Percentiles rank a stretch among this genome's conserved stretches.
phyloP scores from a whole-genome alignment of 1,140 invertebrate genomes.

The Magallana ariakensis region DNA sequence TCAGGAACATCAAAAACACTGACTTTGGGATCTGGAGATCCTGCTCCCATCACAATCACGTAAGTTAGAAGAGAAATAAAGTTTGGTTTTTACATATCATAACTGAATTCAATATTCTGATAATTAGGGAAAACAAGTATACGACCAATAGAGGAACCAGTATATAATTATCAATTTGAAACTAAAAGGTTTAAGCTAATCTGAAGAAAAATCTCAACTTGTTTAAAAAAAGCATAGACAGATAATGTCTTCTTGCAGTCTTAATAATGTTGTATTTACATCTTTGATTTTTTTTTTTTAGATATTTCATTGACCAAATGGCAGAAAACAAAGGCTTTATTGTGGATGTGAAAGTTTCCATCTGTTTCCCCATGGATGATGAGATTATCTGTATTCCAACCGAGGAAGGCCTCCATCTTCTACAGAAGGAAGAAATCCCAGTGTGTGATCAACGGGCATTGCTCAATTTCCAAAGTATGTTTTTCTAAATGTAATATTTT shows the following conservation, averaged over 20 bases:
- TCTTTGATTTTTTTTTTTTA: neutral
- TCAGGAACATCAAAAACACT: slow-evolving; percentile 19
- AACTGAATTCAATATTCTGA: too few relatives aligned
- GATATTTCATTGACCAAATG: slow-evolving; percentile 35
- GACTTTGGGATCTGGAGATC: slow-evolving; percentile 26
- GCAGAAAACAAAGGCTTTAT: slow-evolving; percentile 50
- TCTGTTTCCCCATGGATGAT: slow-evolving; percentile 65
- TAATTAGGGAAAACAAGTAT: too few relatives aligned
- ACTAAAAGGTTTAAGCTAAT: too few relatives aligned
- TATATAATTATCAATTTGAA: too few relatives aligned
- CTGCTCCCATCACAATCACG: neutral
- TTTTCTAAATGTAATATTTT: neutral
- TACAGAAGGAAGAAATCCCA: slow-evolving; percentile 56
- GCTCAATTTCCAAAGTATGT: slow-evolving; percentile 39
- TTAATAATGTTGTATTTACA: too few relatives aligned
- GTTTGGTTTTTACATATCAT: too few relatives aligned
- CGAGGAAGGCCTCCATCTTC: slow-evolving; percentile 56
- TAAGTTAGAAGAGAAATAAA: neutral
- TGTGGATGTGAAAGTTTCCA: slow-evolving; percentile 58
- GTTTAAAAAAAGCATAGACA: too few relatives aligned
- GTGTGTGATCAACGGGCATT: slow-evolving; percentile 27
- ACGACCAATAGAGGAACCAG: too few relatives aligned
- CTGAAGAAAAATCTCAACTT: too few relatives aligned
- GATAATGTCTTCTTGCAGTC: too few relatives aligned
- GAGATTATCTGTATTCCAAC: slow-evolving; percentile 61